Evolutionary conservation across 2,888 invertebrate species (phyloP).

Genomic region (Hyalella azteca): DNA sequence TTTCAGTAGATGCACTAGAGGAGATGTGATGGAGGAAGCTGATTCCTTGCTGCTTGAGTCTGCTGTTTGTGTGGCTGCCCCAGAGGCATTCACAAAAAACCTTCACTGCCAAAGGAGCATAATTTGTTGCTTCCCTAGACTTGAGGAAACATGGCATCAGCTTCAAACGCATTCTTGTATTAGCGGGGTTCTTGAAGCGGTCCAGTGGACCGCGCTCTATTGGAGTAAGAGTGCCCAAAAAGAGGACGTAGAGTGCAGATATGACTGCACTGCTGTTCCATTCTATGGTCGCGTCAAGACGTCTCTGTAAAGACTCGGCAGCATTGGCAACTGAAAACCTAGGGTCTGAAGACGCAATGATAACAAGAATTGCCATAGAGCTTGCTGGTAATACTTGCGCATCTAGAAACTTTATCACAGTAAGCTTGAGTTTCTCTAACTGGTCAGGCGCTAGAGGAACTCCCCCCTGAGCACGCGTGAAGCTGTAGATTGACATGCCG

Average conservation of each 20-base stretch:
- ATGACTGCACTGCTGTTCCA: slow-evolving; percentile 76
- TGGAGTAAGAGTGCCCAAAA: slow-evolving; percentile 70
- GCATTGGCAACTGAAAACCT: slow-evolving; percentile 86
- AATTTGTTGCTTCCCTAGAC: slow-evolving; percentile 64
- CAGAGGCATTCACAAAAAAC: slow-evolving; percentile 87
- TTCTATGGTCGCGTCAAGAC: slow-evolving; percentile 69
- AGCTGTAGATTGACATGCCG: slow-evolving; percentile 65
- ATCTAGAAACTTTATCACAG: slow-evolving; percentile 81
- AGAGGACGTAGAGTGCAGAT: slow-evolving; percentile 78
- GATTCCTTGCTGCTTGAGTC: slow-evolving; percentile 80
- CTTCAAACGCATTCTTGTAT: slow-evolving; percentile 83
- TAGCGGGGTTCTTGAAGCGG: slow-evolving; percentile 77
- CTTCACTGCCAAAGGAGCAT: slow-evolving; percentile 68
- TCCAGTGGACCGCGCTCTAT: slow-evolving; percentile 64
- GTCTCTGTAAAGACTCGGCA: slow-evolving; percentile 83
- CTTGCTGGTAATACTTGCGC: slow-evolving; percentile 77
- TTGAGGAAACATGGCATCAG: slow-evolving; percentile 80
- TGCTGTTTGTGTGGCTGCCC: slow-evolving; percentile 80
- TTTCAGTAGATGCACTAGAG: slow-evolving; percentile 75
- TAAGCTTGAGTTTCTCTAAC: slow-evolving; percentile 81
- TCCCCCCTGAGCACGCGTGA: slow-evolving; percentile 76
- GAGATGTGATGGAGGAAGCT: slow-evolving; percentile 78
- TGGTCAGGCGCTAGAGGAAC: slow-evolving; percentile 76
- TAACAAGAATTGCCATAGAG: slow-evolving; percentile 76
- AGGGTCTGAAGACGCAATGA: slow-evolving; percentile 87